Base-by-base conservation (phyloP, 1,140 invertebrate genomes). In the Diorhabda carinulata region DNA sequence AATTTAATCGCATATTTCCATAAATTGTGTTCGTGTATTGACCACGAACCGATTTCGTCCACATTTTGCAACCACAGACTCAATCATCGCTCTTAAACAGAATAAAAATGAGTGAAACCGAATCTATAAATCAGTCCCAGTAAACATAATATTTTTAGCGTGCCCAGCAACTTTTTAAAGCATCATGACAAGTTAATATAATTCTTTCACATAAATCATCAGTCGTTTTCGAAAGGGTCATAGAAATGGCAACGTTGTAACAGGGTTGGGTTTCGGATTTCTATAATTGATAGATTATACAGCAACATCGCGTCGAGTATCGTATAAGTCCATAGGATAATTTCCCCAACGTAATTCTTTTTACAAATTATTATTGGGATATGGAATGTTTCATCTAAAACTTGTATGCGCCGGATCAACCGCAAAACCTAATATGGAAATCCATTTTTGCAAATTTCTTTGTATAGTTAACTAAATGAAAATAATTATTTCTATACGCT, bases 131-230 rank as follows among this genome's bases (percentile, higher is more conserved):
- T 52, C 47, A 52, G 47, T 25, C 25, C 25, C 47, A 52, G 47
- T 8, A 52, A 6, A 52, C 6, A 52, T n/a, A 52, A 52, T 52
- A 52, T 52, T 52, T 52, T 52, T 52, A 52, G 47, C 47, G 47
- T 52, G n/a, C 47, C 25, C 47, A 52, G 47, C 47, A 52, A 52
- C 47, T 52, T 52, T 52, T 52, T 52, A 52, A 25, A 52, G 47
- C 47, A 52, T 8, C 47, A n/a, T 52, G 47, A 52, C 47, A 52
- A 52, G 47, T 52, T 52, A 52, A 52, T 52, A 52, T 52, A 52
- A 52, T 52, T 52, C 47, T n/a, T 6, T 52, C 6, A n/a, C 6
- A 6, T 52, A 52, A 52, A 52, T 52, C 47, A 52, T 52, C 47
- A 4, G 47, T n/a, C 47, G 47, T 52, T 52, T 52, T n/a, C 3